phyloP scores from a whole-genome alignment of 2,888 invertebrate genomes.

The Drosophila pegasa region DNA sequence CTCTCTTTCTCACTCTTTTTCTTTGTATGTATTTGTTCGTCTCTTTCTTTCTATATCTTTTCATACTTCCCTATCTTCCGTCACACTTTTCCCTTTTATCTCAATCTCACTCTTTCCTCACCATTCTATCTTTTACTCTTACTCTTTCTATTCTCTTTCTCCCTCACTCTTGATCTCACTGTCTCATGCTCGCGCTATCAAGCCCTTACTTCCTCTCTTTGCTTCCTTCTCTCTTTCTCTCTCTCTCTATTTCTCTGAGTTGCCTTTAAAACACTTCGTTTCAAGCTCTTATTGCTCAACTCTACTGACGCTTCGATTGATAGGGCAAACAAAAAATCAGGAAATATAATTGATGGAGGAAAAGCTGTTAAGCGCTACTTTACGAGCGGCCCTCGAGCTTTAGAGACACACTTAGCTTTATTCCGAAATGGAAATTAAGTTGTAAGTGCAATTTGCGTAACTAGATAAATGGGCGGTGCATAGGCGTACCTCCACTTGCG shows the following conservation, averaged over 20 bases:
- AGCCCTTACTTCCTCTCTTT: too few species aligned
- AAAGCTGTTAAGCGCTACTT: conserved; percentile 10
- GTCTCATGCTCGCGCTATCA: too few species aligned
- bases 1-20: neutral
- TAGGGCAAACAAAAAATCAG: neutral
- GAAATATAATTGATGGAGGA: neutral
- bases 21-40: too few species aligned
- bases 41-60: too few species aligned
- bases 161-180: neutral
- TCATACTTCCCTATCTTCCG: too few species aligned
- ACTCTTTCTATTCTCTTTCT: neutral
- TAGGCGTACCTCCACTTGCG: neutral
- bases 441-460: conserved; percentile 53
- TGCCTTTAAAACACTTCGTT: neutral
- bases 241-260: neutral
- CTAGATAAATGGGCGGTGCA: conserved; percentile 12
- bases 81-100: too few species aligned
- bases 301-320: neutral
- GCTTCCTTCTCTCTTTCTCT: neutral
- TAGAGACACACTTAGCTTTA: conserved; percentile 15
- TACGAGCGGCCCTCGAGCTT: conserved; percentile 13
- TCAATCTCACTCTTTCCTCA: too few species aligned
- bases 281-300: neutral
- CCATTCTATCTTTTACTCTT: too few species aligned
- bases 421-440: conserved; percentile 46